These are phyloP conservation scores for Ramazzottius varieornatus DNA, from an alignment of 2,888 invertebrate species.

Conservation along the genomic window DNA sequence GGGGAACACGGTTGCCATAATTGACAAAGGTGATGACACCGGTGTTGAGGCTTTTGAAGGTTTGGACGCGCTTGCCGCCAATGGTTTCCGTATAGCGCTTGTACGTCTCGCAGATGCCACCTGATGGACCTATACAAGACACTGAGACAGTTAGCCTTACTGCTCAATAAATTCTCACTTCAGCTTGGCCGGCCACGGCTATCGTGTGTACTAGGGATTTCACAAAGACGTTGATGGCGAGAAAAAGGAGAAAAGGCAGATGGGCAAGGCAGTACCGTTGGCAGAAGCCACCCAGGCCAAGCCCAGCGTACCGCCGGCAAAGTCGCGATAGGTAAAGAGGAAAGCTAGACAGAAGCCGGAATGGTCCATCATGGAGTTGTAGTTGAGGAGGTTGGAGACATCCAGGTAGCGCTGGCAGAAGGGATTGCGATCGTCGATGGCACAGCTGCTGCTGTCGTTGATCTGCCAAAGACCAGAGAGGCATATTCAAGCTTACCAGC, in stretches of 20 bases:
- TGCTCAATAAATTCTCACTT: too few relatives aligned
- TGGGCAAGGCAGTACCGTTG: conserved; percentile 26
- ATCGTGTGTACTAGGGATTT: too few relatives aligned
- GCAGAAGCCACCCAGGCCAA: conserved; percentile 97
- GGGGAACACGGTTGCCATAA: conserved; percentile 84
- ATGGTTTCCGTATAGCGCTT: conserved; percentile 88
- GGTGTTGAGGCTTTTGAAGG: conserved; percentile 77
- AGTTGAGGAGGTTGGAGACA: conserved; percentile 89
- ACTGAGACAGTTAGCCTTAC: too few relatives aligned
- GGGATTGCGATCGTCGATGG: conserved; percentile 28
- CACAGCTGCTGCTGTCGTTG: conserved; percentile 55
- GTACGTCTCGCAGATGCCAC: conserved; percentile 92
- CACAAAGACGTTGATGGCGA: background rate
- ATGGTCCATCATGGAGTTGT: conserved; percentile 86
- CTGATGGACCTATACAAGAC: conserved; percentile 49
- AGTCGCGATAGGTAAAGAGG: conserved; percentile 90
- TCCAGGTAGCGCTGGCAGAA: conserved; percentile 92
- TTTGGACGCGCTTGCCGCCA: conserved; percentile 72
- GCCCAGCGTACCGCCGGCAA: conserved; percentile 87
- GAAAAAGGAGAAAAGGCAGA: background rate
- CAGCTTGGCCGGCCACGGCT: too few relatives aligned
- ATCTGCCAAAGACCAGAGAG: conserved; percentile 35
- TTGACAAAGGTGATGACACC: conserved; percentile 97
- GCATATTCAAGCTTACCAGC: too few relatives aligned
- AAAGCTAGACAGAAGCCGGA: conserved; percentile 98